These are phyloP conservation scores for Sitta europaea DNA, from an alignment of 2,113 vertebrate genomes.

Conservation along the genomic window DNA sequence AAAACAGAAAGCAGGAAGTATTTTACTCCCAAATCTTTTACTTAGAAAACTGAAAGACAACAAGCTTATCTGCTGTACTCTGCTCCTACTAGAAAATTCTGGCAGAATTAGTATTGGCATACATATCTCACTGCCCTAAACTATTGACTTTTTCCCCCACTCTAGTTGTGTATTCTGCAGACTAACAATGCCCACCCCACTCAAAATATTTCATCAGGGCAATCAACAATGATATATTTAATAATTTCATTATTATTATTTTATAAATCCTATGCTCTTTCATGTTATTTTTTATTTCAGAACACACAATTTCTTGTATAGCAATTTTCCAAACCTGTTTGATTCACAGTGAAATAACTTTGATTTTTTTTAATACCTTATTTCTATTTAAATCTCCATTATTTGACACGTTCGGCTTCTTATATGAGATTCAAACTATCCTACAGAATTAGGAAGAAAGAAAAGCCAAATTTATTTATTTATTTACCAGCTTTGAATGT, in stretches of 20 bases:
- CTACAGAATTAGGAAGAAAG: neutral
- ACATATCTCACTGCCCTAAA: neutral
- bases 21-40: neutral
- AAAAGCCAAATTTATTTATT: neutral
- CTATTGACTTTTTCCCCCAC: neutral
- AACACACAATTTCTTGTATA: neutral
- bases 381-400: neutral
- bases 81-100: neutral
- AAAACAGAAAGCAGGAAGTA: neutral
- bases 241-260: neutral
- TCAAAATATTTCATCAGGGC: neutral
- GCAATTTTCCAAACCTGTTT: neutral
- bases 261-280: neutral
- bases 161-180: neutral
- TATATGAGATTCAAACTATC: neutral
- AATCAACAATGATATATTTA: neutral
- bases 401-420: neutral
- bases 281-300: neutral
- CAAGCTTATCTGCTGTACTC: neutral
- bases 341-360: neutral
- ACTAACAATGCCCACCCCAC: neutral
- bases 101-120: accelerated
- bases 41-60: neutral
- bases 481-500: neutral
- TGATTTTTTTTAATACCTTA: accelerated